These are phyloP conservation scores for Microcebus lehilahytsara DNA, from an alignment of 2,113 vertebrate genomes.

Conservation along the genomic window DNA sequence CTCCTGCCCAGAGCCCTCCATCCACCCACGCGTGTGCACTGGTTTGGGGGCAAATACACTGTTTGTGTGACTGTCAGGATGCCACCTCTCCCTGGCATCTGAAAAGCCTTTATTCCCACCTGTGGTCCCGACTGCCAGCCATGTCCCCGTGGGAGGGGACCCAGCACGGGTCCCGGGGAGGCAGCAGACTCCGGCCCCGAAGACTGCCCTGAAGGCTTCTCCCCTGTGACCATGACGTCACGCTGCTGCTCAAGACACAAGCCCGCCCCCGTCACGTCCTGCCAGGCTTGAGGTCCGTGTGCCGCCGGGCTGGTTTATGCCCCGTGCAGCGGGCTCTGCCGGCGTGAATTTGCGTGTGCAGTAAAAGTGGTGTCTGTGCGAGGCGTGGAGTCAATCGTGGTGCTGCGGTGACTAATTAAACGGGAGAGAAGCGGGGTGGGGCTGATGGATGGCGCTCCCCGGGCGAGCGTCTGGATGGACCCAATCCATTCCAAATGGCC, in stretches of 20 bases:
- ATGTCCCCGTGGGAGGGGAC: accelerated
- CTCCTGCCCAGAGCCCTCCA: accelerated
- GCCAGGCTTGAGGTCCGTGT: neutral
- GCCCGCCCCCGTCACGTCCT: no score
- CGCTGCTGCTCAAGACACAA: accelerated
- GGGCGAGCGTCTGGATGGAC: neutral
- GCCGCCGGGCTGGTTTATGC: accelerated
- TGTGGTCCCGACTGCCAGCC: neutral
- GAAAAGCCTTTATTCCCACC: accelerated
- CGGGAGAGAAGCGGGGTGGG: neutral
- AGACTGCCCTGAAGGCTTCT: accelerated
- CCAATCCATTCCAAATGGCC: neutral
- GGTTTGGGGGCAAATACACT: neutral
- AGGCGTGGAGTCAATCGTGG: neutral
- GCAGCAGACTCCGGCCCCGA: accelerated
- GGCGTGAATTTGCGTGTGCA: accelerated
- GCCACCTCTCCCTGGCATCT: neutral
- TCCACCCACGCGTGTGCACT: accelerated
- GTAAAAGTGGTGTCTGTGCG: neutral
- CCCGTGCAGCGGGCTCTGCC: accelerated
- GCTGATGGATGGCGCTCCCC: slow-evolving; percentile 17
- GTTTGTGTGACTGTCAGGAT: neutral
- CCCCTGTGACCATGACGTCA: accelerated
- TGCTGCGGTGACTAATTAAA: neutral
- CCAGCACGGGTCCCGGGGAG: accelerated